phyloP scores from a whole-genome alignment of 2,797 vertebrate genomes.

The Argyrosomus regius region DNA sequence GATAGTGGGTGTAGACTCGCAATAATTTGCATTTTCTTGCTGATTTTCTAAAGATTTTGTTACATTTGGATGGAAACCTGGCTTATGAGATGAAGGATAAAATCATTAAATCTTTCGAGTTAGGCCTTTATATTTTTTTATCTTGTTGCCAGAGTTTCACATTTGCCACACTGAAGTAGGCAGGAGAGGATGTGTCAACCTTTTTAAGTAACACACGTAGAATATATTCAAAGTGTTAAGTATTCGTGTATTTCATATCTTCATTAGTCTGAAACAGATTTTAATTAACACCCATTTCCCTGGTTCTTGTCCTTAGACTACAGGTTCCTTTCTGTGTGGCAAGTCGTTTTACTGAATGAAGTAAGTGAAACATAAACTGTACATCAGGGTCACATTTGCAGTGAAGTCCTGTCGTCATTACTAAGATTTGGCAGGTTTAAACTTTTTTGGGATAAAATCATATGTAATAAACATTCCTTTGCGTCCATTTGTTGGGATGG shows the following conservation, averaged over 20 bases:
- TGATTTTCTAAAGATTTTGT: not conserved
- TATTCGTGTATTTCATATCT: not conserved
- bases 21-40: not conserved
- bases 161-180: not conserved
- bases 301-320: conserved; percentile 11
- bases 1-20: not conserved
- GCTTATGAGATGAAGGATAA: not conserved
- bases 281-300: not conserved
- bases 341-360: not conserved
- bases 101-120: not conserved
- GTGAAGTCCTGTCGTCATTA: conserved; percentile 44
- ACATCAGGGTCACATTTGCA: conserved; percentile 34
- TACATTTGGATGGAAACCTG: not conserved
- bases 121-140: too few relatives aligned
- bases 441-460: not conserved
- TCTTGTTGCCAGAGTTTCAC: not conserved
- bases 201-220: not conserved
- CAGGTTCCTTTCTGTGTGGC: conserved; percentile 1
- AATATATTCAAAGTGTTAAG: too few relatives aligned
- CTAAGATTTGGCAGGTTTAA: conserved; percentile 25
- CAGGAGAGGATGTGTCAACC: not conserved
- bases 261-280: not conserved
- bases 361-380: not conserved
- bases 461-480: not conserved
- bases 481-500: not conserved